phyloP scores from a whole-genome alignment of 2,113 vertebrate genomes.

The Tursiops truncatus region DNA sequence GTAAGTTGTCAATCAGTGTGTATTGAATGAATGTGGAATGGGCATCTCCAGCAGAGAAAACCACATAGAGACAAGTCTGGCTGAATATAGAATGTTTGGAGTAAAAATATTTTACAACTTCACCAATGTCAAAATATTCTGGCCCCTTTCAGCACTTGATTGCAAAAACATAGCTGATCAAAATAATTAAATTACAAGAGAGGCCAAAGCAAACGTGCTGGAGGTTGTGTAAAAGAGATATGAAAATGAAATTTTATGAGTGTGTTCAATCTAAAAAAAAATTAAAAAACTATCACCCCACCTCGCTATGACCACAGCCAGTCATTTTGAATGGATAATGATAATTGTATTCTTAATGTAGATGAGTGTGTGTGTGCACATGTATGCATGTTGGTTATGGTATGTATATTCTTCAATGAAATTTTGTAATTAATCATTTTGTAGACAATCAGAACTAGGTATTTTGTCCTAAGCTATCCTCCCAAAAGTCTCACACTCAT shows the following conservation, averaged over 20 bases:
- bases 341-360: neutral
- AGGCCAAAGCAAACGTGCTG: neutral
- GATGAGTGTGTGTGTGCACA: neutral
- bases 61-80: neutral
- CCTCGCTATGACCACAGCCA: neutral
- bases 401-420: neutral
- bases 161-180: slow-evolving; percentile 10
- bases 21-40: neutral
- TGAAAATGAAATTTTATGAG: slow-evolving; percentile 14
- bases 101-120: slow-evolving; percentile 9
- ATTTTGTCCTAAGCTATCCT: slow-evolving; percentile 45
- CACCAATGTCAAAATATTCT: slow-evolving; percentile 1
- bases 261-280: neutral
- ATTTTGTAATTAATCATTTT: slow-evolving; percentile 30
- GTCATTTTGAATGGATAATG: neutral
- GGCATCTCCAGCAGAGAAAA: neutral
- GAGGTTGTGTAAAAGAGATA: neutral
- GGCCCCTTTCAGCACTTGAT: neutral
- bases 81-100: neutral
- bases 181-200: slow-evolving; percentile 12
- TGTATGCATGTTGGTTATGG: neutral
- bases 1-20: neutral
- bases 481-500: slow-evolving; percentile 52
- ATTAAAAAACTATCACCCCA: neutral
- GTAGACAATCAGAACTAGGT: slow-evolving; percentile 22